Conservation (phyloP, 1,140 invertebrate genomes). For the Neuroterus valhalla region DNA sequence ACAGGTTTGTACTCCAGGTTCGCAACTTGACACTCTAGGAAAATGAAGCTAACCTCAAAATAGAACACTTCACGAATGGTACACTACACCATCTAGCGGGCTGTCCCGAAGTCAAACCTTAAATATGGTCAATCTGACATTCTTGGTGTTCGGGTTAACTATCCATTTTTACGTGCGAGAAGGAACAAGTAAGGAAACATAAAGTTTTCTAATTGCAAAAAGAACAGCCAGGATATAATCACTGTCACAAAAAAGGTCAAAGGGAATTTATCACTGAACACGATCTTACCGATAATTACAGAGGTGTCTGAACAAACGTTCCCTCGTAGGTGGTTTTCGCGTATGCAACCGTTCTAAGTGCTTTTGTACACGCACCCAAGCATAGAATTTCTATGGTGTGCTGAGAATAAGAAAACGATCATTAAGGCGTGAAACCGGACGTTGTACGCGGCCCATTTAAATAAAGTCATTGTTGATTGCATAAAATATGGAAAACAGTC, state of each 20-base stretch:
- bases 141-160: too few species aligned
- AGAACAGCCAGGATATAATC: constrained; percentile 9
- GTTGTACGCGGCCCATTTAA: not conserved
- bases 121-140: too few species aligned
- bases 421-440: constrained; percentile 32
- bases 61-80: too few species aligned
- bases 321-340: constrained; percentile 20
- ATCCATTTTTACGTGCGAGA: not conserved
- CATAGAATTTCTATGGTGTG: too few species aligned
- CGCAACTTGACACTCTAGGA: too few species aligned
- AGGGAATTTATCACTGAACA: constrained; percentile 50
- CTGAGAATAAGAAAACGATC: constrained; percentile 20
- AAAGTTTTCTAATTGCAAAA: constrained; percentile 19
- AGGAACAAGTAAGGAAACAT: constrained; percentile 17
- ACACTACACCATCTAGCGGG: too few species aligned
- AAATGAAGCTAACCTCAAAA: too few species aligned
- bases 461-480: constrained; percentile 31
- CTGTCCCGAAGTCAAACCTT: too few species aligned
- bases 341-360: constrained; percentile 33
- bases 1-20: too few species aligned
- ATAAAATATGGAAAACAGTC: not conserved
- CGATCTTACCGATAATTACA: constrained; percentile 50
- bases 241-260: constrained; percentile 15
- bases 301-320: constrained; percentile 40
- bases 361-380: constrained; percentile 38